Conservation (phyloP, 2,113 vertebrate genomes). For the Tyrannus savana region DNA sequence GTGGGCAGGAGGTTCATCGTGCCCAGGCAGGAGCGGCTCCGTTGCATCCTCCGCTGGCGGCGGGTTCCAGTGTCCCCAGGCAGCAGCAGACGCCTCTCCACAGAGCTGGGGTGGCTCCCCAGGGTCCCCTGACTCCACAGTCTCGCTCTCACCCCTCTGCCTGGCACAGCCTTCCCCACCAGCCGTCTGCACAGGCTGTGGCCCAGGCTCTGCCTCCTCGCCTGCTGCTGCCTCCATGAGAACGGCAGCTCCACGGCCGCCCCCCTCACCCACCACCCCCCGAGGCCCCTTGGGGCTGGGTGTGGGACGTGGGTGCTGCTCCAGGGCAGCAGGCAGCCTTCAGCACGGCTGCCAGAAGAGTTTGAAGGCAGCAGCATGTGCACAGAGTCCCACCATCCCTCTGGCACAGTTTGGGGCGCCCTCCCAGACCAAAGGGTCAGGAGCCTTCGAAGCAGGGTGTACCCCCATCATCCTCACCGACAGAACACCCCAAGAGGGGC, state of each 20-base stretch:
- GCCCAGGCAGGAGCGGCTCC: neutral
- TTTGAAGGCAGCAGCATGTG: neutral
- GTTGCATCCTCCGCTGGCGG: rapidly evolving
- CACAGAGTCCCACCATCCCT: neutral
- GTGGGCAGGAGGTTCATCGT: rapidly evolving
- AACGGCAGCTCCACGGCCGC: neutral
- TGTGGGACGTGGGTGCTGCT: neutral
- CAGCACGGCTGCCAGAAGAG: neutral
- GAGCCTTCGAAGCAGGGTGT: neutral
- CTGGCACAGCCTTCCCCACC: neutral
- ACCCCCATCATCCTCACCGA: neutral
- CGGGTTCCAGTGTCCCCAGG: neutral
- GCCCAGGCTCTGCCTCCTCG: neutral
- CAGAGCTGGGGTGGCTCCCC: rapidly evolving
- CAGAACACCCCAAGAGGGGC: neutral
- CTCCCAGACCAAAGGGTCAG: neutral
- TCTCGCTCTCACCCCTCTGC: rapidly evolving
- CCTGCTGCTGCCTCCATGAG: neutral
- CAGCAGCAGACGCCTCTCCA: rapidly evolving
- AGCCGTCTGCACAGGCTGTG: neutral
- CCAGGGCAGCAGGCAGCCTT: neutral
- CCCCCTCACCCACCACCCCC: neutral
- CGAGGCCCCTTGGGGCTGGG: neutral
- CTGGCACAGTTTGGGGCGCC: rapidly evolving
- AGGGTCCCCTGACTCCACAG: rapidly evolving